phyloP scores from a whole-genome alignment of 1,140 invertebrate species.

The Tyrophagus putrescentiae region DNA sequence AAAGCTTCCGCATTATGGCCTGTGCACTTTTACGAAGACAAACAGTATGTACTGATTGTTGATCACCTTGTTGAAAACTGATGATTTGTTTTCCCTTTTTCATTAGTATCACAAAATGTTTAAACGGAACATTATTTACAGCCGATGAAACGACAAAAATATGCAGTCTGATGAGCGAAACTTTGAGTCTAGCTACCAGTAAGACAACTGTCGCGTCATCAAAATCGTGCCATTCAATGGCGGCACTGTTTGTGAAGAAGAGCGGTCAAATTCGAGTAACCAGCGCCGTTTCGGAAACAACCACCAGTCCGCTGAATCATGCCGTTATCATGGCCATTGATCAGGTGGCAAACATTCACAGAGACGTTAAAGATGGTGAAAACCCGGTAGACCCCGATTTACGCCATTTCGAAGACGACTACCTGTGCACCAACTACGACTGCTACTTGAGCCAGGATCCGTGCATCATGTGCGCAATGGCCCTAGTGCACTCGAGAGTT shows the following conservation, averaged over 20 bases:
- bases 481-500: slow-evolving; percentile 67
- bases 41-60: slow-evolving; percentile 35
- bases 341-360: slow-evolving; percentile 60
- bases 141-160: slow-evolving; percentile 15
- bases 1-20: slow-evolving; percentile 53
- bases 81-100: slow-evolving; percentile 5
- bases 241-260: background rate
- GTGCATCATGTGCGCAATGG: slow-evolving; percentile 83
- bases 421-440: slow-evolving; percentile 47
- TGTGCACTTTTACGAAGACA: slow-evolving; percentile 53
- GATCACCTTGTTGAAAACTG: background rate
- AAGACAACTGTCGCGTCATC: background rate
- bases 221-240: background rate
- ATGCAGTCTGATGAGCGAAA: slow-evolving; percentile 13
- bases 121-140: slow-evolving; percentile 23
- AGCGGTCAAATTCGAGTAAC: background rate
- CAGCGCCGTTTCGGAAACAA: background rate
- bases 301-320: slow-evolving; percentile 52
- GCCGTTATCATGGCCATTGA: slow-evolving; percentile 70
- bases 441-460: slow-evolving; percentile 68
- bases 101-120: slow-evolving; percentile 20
- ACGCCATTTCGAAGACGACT: slow-evolving; percentile 18
- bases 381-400: background rate
- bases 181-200: background rate
- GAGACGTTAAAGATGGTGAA: slow-evolving; percentile 44